A percentile compares a stretch with the other conserved stretches of the same genome.
These are phyloP conservation scores for Drosophila austrosaltans DNA, from an alignment of 2,888 invertebrate species.

Conservation along the genomic window DNA sequence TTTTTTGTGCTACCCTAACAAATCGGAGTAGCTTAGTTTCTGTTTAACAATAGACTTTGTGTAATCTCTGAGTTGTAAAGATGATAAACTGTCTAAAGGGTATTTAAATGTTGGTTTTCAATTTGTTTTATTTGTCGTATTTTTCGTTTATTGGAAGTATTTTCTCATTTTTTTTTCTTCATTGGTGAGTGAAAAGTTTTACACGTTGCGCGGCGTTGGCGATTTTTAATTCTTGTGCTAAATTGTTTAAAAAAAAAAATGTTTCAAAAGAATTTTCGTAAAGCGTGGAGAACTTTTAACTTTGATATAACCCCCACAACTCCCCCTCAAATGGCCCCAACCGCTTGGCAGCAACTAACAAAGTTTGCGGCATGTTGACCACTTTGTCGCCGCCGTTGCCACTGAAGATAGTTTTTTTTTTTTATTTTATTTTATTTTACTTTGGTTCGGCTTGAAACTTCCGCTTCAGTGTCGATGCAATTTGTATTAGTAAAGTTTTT, in stretches of 20 bases:
- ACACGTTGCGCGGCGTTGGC: constrained; percentile 74
- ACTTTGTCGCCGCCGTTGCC: constrained; percentile 65
- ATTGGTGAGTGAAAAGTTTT: constrained; percentile 52
- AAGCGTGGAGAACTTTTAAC: constrained; percentile 55
- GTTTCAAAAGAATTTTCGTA: constrained; percentile 75
- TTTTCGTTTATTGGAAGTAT: constrained; percentile 8
- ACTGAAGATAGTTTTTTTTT: constrained; percentile 56
- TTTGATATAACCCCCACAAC: not conserved
- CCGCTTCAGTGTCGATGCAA: constrained; percentile 75
- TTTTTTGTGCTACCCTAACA: not conserved
- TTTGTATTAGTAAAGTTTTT: constrained; percentile 71
- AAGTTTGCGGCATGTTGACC: constrained; percentile 79
- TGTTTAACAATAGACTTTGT: not conserved
- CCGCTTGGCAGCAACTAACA: constrained; percentile 62
- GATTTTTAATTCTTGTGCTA: constrained; percentile 79
- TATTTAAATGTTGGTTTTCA: not conserved
- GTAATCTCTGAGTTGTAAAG: not conserved
- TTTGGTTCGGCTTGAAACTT: constrained; percentile 45
- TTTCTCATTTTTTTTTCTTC: constrained; percentile 6
- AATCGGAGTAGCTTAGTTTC: not conserved
- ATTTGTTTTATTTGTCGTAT: constrained; percentile 6
- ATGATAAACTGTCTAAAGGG: not conserved
- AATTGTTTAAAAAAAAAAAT: constrained; percentile 73
- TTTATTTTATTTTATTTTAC: not conserved
- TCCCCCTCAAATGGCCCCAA: not conserved